Evolutionary conservation across 1,140 invertebrate species (phyloP).

Genomic region (Drosophila asahinai): DNA sequence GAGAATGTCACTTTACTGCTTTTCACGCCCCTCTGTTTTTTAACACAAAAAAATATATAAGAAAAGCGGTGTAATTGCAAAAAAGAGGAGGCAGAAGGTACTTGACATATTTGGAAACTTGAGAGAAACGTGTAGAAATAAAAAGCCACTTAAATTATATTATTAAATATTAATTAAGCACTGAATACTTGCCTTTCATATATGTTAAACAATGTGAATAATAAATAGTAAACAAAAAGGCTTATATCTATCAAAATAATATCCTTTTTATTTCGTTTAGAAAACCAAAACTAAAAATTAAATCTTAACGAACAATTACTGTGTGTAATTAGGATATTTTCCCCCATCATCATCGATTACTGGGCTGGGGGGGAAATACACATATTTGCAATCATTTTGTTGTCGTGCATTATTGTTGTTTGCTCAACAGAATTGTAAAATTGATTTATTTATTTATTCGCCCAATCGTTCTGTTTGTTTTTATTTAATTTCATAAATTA

Average conservation of each 20-base stretch:
- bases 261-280: background rate
- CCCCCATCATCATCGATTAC: slow-evolving; percentile 10
- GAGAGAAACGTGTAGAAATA: background rate
- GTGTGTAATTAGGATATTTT: slow-evolving; percentile 5
- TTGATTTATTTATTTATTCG: slow-evolving; percentile 76
- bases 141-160: no score
- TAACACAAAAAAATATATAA: background rate
- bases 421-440: slow-evolving; percentile 65
- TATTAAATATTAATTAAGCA: no score
- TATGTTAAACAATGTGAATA: no score
- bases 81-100: background rate
- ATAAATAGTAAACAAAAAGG: background rate
- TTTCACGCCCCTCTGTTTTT: background rate
- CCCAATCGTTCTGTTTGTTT: slow-evolving; percentile 54
- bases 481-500: slow-evolving; percentile 76
- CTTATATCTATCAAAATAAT: background rate
- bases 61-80: background rate
- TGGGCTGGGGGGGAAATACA: background rate
- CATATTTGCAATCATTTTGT: slow-evolving; percentile 38
- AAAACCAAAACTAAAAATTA: slow-evolving; percentile 9
- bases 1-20: slow-evolving; percentile 34
- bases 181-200: no score
- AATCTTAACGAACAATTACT: slow-evolving; percentile 12
- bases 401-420: slow-evolving; percentile 43
- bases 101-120: background rate